These are phyloP conservation scores for Malacosoma neustria DNA, from an alignment of 2,888 invertebrate genomes.

Conservation along the genomic window DNA sequence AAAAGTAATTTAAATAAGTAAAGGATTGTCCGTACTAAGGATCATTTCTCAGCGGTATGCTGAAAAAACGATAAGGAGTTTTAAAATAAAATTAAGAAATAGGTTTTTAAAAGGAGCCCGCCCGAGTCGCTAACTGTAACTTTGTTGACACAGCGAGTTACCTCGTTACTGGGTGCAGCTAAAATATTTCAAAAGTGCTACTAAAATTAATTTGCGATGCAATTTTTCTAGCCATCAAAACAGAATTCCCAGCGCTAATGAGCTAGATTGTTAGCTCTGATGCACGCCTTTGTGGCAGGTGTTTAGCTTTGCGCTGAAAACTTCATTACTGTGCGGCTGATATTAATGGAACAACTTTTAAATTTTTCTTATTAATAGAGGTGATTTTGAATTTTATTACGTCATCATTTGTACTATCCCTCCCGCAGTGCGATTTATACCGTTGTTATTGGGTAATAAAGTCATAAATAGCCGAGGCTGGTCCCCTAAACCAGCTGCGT, in stretches of 20 bases:
- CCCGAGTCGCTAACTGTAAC: slow-evolving; percentile 47
- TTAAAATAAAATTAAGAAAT: slow-evolving; percentile 59
- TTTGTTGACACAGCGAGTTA: slow-evolving; percentile 56
- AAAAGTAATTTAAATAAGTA: slow-evolving; percentile 20
- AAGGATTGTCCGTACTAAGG: slow-evolving; percentile 22
- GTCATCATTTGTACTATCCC: slow-evolving; percentile 30
- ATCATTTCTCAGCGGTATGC: slow-evolving; percentile 38
- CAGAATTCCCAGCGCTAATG: slow-evolving; percentile 48
- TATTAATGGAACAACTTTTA: slow-evolving; percentile 11
- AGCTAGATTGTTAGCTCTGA: slow-evolving; percentile 47
- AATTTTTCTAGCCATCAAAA: slow-evolving; percentile 39
- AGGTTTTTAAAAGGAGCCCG: slow-evolving; percentile 36
- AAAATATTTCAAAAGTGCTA: slow-evolving; percentile 51
- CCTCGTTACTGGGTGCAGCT: slow-evolving; percentile 52
- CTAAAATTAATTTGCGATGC: slow-evolving; percentile 48
- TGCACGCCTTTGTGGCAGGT: slow-evolving; percentile 36
- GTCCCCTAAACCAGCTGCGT: slow-evolving; percentile 41
- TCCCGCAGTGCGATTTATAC: slow-evolving; percentile 32
- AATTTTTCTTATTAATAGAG: slow-evolving; percentile 15
- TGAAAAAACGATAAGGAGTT: slow-evolving; percentile 55
- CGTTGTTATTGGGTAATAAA: slow-evolving; percentile 48
- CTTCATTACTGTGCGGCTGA: slow-evolving; percentile 30
- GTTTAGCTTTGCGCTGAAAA: slow-evolving; percentile 33
- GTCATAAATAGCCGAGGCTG: slow-evolving; percentile 34
- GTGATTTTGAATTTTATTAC: slow-evolving; percentile 30